These are phyloP conservation scores for Enoplosus armatus DNA, from an alignment of 2,797 vertebrate species.

Conservation along the genomic window DNA sequence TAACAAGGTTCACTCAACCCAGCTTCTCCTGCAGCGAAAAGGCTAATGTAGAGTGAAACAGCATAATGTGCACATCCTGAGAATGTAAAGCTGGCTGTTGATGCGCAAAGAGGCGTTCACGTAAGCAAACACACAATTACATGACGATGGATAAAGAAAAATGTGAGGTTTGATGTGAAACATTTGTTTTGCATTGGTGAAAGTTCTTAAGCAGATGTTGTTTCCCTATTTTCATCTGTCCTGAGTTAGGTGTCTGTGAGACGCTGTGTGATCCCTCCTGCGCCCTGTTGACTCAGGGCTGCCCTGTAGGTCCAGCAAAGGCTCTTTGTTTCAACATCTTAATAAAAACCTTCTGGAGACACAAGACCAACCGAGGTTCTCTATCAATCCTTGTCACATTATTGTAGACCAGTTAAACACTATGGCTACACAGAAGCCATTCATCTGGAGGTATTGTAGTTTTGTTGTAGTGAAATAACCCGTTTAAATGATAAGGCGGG, in stretches of 20 bases:
- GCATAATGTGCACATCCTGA: slow-evolving; percentile 54
- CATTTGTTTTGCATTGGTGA: slow-evolving; percentile 36
- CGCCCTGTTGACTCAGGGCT: slow-evolving; percentile 78
- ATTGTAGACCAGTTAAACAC: slow-evolving; percentile 6
- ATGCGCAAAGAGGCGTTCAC: slow-evolving; percentile 38
- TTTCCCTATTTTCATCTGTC: slow-evolving; percentile 79
- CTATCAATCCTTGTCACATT: slow-evolving; percentile 23
- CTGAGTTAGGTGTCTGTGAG: slow-evolving; percentile 75
- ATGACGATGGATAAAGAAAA: slow-evolving; percentile 34
- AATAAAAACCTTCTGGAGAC: slow-evolving; percentile 81
- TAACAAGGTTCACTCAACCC: slow-evolving; percentile 78
- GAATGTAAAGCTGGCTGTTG: slow-evolving; percentile 54
- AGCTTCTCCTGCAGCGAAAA: slow-evolving; percentile 69
- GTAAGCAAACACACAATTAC: slow-evolving; percentile 21
- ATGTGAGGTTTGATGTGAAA: slow-evolving; percentile 29
- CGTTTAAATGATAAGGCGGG: neutral
- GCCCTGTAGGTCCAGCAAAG: slow-evolving; percentile 66
- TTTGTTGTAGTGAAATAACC: neutral
- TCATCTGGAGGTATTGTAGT: neutral
- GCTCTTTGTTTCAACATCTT: slow-evolving; percentile 72
- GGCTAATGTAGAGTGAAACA: slow-evolving; percentile 80
- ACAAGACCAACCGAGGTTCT: slow-evolving; percentile 25
- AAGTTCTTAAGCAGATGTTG: slow-evolving; percentile 56
- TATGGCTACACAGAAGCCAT: neutral
- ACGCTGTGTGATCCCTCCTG: slow-evolving; percentile 67